These are phyloP conservation scores for Oreohelix idahoensis DNA, from an alignment of 1,140 invertebrate species.

Conservation along the genomic window DNA sequence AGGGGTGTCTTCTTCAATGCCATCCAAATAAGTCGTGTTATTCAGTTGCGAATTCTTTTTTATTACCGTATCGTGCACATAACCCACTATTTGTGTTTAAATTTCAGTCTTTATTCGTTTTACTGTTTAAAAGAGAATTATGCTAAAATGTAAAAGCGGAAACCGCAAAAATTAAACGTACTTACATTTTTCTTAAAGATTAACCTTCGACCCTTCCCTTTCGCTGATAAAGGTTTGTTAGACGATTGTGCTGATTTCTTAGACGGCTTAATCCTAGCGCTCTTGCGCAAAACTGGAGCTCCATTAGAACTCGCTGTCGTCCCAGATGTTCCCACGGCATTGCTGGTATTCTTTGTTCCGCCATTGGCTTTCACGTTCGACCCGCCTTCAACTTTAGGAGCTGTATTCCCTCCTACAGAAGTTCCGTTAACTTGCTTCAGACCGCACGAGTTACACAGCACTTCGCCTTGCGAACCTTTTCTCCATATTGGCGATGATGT, in stretches of 20 bases:
- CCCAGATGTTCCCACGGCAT: slow-evolving; percentile 39
- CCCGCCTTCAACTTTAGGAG: slow-evolving; percentile 40
- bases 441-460: slow-evolving; percentile 78
- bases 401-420: not conserved
- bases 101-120: too few species aligned
- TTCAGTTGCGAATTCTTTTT: too few species aligned
- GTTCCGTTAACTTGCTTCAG: slow-evolving; percentile 56
- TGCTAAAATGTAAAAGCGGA: too few species aligned
- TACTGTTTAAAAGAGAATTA: too few species aligned
- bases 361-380: slow-evolving; percentile 33
- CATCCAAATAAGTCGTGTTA: too few species aligned
- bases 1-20: too few species aligned
- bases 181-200: slow-evolving; percentile 85
- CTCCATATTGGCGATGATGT: slow-evolving; percentile 78
- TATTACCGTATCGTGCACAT: too few species aligned
- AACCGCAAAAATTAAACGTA: slow-evolving; percentile 15
- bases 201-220: slow-evolving; percentile 82
- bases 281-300: slow-evolving; percentile 66
- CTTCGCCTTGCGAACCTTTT: slow-evolving; percentile 78
- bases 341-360: slow-evolving; percentile 40
- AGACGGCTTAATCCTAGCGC: slow-evolving; percentile 69
- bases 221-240: slow-evolving; percentile 76
- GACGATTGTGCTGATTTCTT: slow-evolving; percentile 76
- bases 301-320: slow-evolving; percentile 34
- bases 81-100: too few species aligned